Evolutionary conservation across 2,113 vertebrate genomes (phyloP), one percentile per base, ranked within the genome.

Genomic region (Ciconia boyciana): DNA sequence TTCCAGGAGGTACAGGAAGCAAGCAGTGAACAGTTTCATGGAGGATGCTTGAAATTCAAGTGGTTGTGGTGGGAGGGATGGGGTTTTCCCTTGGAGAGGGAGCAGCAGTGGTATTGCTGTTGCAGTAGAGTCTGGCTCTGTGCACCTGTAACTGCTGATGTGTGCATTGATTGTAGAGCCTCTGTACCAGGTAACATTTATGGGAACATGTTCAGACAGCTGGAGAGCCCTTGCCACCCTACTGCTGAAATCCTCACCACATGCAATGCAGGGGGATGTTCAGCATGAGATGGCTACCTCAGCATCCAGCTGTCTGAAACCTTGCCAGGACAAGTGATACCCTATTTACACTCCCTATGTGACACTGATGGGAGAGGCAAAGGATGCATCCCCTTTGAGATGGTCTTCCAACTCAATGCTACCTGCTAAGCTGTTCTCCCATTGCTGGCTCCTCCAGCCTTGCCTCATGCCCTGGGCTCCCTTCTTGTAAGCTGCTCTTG

Each of bases 311-410:
- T 93, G 75, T 13, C 29, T 49, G 44, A 54, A 69, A n/a, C 55
- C 34, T 60, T 60, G 51, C n/a, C 3, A 28, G 62, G 32, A 21
- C 9, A 41, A 61, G 36, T 8, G 17, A 25, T 70, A 9, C n/a
- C 16, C 7, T 41, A 2, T 5, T 48, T 28, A 4, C 0, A 2
- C 3, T 77, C n/a, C 10, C 3, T 29, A 0, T 48, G 13, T 51
- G 10, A 24, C 3, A 1, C 32, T 64, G 34, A 39, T 81, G 41
- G 52, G 39, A 76, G 78, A 71, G 46, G 52, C 5, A 6, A 55
- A 61, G 36, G 24, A 10, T 70, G 26, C 29, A 41, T 24, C 18
- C 17, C 22, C 14, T 60, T 9, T 11, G 16, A 48, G 24, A 18
- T 83, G 19, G 4, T 49, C 13, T 75, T 55, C 20, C 11, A 39